These are phyloP conservation scores for Centruroides vittatus DNA, from an alignment of 1,140 invertebrate genomes.

Conservation along the genomic window DNA sequence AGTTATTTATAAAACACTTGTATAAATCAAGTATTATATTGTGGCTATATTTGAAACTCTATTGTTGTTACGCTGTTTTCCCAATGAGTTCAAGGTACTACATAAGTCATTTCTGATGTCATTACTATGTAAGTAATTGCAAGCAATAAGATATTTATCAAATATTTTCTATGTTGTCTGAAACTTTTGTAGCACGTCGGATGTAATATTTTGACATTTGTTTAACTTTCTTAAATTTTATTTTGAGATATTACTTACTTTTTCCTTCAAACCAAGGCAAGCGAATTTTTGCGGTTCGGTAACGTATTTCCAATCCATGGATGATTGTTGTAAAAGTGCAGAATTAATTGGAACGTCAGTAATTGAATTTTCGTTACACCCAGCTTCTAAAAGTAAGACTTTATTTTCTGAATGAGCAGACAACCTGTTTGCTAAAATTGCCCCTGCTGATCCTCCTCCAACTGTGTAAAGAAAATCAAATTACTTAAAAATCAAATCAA, in stretches of 20 bases:
- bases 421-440: conserved; percentile 77
- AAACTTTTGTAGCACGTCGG: not conserved
- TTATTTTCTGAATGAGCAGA: conserved; percentile 43
- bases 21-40: no score
- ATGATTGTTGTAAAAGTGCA: conserved; percentile 66
- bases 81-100: no score
- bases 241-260: not conserved
- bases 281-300: conserved; percentile 71
- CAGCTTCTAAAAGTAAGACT: conserved; percentile 73
- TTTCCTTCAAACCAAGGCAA: conserved; percentile 52
- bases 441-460: conserved; percentile 83
- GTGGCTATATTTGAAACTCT: no score
- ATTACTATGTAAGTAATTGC: no score
- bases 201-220: not conserved
- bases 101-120: no score
- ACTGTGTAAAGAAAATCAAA: conserved; percentile 31
- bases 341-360: conserved; percentile 73
- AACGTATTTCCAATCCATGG: conserved; percentile 63
- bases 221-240: not conserved
- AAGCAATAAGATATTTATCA: no score
- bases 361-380: conserved; percentile 75
- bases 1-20: no score
- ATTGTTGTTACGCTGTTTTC: no score
- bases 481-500: no score
- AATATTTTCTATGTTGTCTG: no score